A percentile compares a stretch with the other conserved stretches of the same genome.
phyloP scores from a whole-genome alignment of 2,113 vertebrate genomes.

The Epinephelus lanceolatus region DNA sequence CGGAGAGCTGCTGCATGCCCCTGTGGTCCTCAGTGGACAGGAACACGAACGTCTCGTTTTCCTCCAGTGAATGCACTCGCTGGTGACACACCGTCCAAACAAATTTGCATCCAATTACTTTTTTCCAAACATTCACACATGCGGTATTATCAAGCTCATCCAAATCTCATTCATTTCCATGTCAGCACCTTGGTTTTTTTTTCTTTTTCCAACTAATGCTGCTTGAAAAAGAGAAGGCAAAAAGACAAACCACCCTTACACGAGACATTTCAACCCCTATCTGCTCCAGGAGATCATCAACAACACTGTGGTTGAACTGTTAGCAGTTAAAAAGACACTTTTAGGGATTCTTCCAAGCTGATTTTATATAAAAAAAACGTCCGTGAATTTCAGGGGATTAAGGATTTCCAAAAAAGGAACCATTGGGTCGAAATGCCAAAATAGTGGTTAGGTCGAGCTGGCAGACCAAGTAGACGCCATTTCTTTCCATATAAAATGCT shows the following conservation, averaged over 20 bases:
- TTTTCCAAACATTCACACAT: constrained; percentile 31
- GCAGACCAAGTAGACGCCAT: constrained; percentile 39
- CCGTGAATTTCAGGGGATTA: background rate
- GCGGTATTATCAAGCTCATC: background rate
- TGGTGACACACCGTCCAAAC: constrained; percentile 38
- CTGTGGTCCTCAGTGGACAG: constrained; percentile 55
- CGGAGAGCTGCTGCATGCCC: constrained; percentile 49
- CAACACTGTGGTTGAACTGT: background rate
- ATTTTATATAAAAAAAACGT: background rate
- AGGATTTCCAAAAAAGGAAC: background rate
- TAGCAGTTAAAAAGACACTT: background rate
- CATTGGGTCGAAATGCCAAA: constrained; percentile 5
- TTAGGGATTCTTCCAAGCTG: background rate
- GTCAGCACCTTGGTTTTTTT: background rate
- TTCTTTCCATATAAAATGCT: constrained; percentile 44
- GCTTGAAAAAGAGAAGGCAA: background rate
- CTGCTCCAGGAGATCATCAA: background rate
- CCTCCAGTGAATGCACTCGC: background rate
- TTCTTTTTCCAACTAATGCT: background rate
- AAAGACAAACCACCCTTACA: background rate
- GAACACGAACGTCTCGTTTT: constrained; percentile 70
- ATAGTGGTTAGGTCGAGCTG: constrained; percentile 15
- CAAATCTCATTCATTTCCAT: background rate
- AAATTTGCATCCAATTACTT: constrained; percentile 17
- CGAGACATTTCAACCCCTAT: background rate